Base-by-base conservation (phyloP, 1,140 invertebrate species). In the Geopemphigus sp. region DNA sequence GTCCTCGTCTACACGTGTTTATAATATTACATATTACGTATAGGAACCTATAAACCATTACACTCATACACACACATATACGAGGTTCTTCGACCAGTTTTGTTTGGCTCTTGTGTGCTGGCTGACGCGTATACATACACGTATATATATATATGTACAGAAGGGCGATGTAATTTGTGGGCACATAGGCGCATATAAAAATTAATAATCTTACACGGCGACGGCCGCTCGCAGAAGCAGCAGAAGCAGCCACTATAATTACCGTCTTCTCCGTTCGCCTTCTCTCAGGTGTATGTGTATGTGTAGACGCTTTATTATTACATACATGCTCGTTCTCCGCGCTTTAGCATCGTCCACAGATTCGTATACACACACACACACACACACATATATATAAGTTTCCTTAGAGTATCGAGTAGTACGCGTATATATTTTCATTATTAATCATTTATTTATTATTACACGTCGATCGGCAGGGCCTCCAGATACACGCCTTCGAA, bases 391-490 rank as follows among this genome's bases (percentile, higher is more conserved):
- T 24, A 32, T 64, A 64, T 59, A 59, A 6, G 22, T 61, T 26
- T 22, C n/a, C 14, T 39, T 39, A 56, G 32, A 32, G 64, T 68
- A 47, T 47, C 15, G 14, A 22, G 4, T 8, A 5, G 64, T 24
- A 24, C 32, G 54, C 29, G 32, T 59, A 56, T 8, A 39, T 29
- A 29, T 78, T 50, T 78, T 45, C 17, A 19, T 63, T 78, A 78
- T 78, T 78, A 78, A 63, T 78, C 74, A 78, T 78, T 78, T 78
- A 78, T 78, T 78, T 78, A 78, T 78, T 78, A 78, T 78, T 78
- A 78, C 57, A 50, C 74, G 74, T 63, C 57, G 74, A 78, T 78
- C 74, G 56, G 74, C 74, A 61, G 57, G 32, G 56, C 56, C 74
- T 78, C 57, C 39, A 50, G 39, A 78, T 19, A 26, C 32, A 78